Base-by-base conservation (phyloP, 2,797 vertebrate genomes). In the Agapornis canus region DNA sequence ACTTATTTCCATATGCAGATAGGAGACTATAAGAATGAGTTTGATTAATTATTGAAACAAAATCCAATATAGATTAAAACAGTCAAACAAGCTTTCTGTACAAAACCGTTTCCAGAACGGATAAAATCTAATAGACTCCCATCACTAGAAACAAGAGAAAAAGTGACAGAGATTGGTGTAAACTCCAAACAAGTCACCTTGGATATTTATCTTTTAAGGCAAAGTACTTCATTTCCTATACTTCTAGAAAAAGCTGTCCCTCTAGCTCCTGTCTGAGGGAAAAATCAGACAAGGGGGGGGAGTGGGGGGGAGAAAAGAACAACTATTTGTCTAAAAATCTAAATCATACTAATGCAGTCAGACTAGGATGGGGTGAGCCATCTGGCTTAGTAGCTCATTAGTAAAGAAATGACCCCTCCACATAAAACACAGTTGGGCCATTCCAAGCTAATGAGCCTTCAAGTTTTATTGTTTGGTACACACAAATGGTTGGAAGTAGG, bases 351-450 rank as follows among this genome's bases (percentile, higher is more conserved):
- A 84, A 95, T 92, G 82, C 75, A 76, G 85, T 84, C 52, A 78
- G 78, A 94, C 80, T 82, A 80, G 82, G 81, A 87, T 73, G 92
- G 82, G 94, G 64, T 95, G 90, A 87, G 95, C 94, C 96, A 95
- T 96, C 95, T 97, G 95, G 92, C 80, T 97, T 88, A 84, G 85
- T 81, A 95, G 95, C 52, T 97, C 95, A 96, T 97, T 97, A 97
- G 94, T 76, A 94, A 96, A 94, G 90, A 97, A 98, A 96, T 96
- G 94, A 97, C 95, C 95, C 92, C 84, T 76, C 42, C 26, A 37
- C 54, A 95, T 87, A 88, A 96, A 96, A 96, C 92, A 96, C 90
- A 95, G 81, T 89, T 94, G 92, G 96, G 96, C 94, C 96, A 96
- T 96, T 97, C 91, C 85, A 87, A 97, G 82, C 80, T 97, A 97